Conservation (phyloP, 2,113 vertebrate species). For the Pituophis catenifer region DNA sequence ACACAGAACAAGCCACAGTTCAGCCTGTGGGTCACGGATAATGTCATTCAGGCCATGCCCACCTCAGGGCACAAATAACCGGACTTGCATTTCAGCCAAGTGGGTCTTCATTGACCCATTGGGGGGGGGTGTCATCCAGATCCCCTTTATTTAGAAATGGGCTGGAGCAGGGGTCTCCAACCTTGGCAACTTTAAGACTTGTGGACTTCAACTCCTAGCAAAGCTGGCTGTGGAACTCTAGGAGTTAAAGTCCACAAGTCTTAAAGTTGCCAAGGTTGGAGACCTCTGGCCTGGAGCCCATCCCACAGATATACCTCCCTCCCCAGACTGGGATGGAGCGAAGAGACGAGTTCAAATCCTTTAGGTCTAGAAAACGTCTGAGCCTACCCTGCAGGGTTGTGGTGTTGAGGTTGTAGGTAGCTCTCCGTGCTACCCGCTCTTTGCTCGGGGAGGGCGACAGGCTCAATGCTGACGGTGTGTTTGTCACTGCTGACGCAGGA, state of each 20-base stretch:
- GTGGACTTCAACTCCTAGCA: no score
- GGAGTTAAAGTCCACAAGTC: no score
- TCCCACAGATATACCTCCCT: background rate
- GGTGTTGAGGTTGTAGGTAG: background rate
- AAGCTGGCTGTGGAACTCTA: no score
- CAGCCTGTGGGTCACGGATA: background rate
- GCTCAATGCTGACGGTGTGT: slow-evolving; percentile 26
- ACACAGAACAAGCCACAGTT: background rate
- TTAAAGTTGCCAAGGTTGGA: no score
- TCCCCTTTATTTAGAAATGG: background rate
- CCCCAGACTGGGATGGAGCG: background rate
- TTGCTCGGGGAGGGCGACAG: background rate
- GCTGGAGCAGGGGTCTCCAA: no score
- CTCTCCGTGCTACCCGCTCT: background rate
- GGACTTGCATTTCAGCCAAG: background rate
- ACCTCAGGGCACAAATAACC: background rate
- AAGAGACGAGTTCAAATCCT: background rate
- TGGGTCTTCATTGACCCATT: background rate
- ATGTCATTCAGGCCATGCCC: background rate
- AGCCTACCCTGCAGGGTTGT: background rate
- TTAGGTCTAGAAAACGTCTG: background rate
- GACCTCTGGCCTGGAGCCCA: no score
- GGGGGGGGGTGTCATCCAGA: background rate
- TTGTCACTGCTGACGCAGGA: slow-evolving; percentile 71
- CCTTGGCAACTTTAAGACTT: no score